Percentiles rank a stretch among this genome's conserved stretches.
Conservation (phyloP, 2,888 invertebrate species). For the Ophioninae sp. region DNA sequence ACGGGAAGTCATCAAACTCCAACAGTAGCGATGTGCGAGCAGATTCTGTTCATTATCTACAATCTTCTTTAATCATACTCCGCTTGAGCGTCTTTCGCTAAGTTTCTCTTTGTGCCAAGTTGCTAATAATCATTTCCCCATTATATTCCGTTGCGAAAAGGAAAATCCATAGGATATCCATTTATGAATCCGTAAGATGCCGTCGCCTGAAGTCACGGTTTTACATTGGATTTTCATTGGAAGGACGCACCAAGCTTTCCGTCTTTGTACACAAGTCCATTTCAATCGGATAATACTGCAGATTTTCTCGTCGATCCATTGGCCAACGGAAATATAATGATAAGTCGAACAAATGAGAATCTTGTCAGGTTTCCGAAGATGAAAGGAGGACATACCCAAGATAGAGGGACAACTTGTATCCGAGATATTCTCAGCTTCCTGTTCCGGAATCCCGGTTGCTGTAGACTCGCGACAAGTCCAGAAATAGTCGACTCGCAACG, state of each 20-base stretch:
- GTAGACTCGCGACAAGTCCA: slow-evolving; percentile 43
- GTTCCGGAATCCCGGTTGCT: slow-evolving; percentile 23
- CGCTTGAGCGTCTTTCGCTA: too few relatives aligned
- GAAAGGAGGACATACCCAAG: background rate
- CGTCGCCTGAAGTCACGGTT: slow-evolving; percentile 37
- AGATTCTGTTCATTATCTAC: too few relatives aligned
- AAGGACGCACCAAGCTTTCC: background rate
- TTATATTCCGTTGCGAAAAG: slow-evolving; percentile 27
- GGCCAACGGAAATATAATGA: slow-evolving; percentile 5
- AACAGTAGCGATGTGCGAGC: too few relatives aligned
- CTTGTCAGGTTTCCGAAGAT: background rate
- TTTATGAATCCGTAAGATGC: slow-evolving; percentile 6
- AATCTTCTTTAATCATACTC: too few relatives aligned
- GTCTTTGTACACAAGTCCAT: background rate
- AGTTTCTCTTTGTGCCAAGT: background rate
- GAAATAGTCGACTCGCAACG: slow-evolving; percentile 45
- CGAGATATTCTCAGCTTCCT: slow-evolving; percentile 48
- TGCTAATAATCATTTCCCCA: slow-evolving; percentile 41
- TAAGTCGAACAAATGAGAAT: slow-evolving; percentile 7
- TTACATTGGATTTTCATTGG: background rate
- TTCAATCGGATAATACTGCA: background rate
- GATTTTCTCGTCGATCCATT: slow-evolving; percentile 9
- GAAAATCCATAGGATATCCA: slow-evolving; percentile 3
- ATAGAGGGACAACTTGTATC: slow-evolving; percentile 29
- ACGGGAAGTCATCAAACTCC: too few relatives aligned